Conservation (phyloP, 1,140 invertebrate genomes). For the Carposina sasakii region DNA sequence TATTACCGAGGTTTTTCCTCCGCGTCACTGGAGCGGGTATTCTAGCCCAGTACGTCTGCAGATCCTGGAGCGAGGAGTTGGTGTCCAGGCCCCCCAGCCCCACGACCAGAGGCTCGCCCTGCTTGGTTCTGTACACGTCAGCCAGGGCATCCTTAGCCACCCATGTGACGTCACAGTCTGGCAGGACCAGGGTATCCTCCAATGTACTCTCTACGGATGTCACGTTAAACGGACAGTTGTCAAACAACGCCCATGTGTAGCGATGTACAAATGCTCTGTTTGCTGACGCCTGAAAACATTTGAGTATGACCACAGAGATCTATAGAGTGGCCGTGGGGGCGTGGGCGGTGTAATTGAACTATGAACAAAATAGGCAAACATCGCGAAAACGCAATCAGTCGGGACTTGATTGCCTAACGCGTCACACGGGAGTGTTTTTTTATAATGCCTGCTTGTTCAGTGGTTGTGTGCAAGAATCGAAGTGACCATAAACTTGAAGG, state of each 20-base stretch:
- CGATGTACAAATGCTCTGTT: conserved; percentile 46
- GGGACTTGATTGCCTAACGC: neutral
- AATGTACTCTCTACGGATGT: conserved; percentile 23
- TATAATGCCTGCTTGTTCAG: too few relatives aligned
- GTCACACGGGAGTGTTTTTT: neutral
- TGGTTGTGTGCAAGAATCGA: too few relatives aligned
- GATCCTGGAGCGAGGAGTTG: conserved; percentile 2
- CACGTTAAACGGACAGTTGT: conserved; percentile 23
- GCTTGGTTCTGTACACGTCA: conserved; percentile 44
- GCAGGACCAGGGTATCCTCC: conserved; percentile 24
- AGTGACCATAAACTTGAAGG: too few relatives aligned
- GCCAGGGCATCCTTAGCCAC: conserved; percentile 22
- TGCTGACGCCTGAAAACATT: conserved; percentile 37
- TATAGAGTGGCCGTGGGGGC: neutral
- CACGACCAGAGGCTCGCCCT: conserved; percentile 23
- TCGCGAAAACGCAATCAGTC: neutral
- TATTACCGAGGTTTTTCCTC: conserved; percentile 36
- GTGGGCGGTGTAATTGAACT: too few relatives aligned
- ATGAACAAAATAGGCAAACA: neutral
- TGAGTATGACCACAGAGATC: neutral
- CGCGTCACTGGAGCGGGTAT: conserved; percentile 33
- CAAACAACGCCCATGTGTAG: conserved; percentile 45
- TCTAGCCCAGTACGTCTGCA: conserved; percentile 22
- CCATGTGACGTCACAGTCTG: conserved; percentile 45
- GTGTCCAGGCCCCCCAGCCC: conserved; percentile 7